phyloP scores from a whole-genome alignment of 2,888 invertebrate species.

The Xestoiulus laeticollis region DNA sequence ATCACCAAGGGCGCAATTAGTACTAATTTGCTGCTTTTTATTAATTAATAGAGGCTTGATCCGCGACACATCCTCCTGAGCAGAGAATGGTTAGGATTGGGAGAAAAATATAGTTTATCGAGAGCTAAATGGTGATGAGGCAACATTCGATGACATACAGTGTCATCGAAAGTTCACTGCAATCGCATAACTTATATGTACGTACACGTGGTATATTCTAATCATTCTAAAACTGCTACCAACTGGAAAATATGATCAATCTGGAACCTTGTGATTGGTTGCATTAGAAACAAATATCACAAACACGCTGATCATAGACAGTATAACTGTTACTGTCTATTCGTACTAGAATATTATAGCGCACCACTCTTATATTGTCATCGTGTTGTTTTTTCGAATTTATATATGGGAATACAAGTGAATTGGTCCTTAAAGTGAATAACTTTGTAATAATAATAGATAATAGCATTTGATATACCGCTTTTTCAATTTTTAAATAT shows the following conservation, averaged over 20 bases:
- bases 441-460: no score
- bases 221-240: background rate
- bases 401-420: no score
- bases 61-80: background rate
- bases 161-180: background rate
- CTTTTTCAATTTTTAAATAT: no score
- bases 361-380: no score
- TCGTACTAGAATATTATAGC: no score
- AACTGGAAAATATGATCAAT: background rate
- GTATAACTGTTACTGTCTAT: no score
- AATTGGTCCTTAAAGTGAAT: no score
- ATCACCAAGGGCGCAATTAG: conserved; percentile 15
- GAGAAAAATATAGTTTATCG: background rate
- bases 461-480: no score
- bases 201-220: background rate
- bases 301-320: no score
- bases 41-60: background rate
- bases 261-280: background rate
- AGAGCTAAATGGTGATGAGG: background rate
- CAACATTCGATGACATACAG: background rate
- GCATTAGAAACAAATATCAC: background rate
- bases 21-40: background rate
- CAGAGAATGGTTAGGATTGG: background rate
- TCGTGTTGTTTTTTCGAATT: no score
- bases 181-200: no score